Evolutionary conservation across 2,113 vertebrate species (phyloP), one percentile per base, ranked within the genome.

Genomic region (Esox niger): DNA sequence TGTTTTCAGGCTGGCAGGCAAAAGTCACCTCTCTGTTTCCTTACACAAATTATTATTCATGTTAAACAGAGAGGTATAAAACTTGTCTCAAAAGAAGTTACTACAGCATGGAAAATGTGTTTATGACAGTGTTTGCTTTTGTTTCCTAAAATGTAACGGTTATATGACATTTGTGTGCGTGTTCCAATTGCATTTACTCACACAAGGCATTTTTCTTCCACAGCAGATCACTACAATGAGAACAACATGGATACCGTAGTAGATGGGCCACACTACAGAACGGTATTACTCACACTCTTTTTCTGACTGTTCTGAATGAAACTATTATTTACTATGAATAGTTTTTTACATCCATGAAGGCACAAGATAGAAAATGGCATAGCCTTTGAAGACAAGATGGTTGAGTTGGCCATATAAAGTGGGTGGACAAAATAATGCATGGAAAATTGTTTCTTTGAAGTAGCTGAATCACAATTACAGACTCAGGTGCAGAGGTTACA

Each of bases 261-360:
- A 30, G 90, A 90, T 60, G 87, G 86, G 21, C 93, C 82, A 27
- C 59, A 57, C 69, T 84, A 83, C 75, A 83, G 79, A 81, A 89
- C 69, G 82, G 96, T 97, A 86, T 0, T 17, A 31, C 62, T 8
- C 15, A n/a, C 17, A 30, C 10, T 13, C 21, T 60, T 15, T 29
- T 25, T 21, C 55, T 57, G 25, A 27, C 25, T 57, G n/a, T 57
- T 21, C 13, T 57, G 49, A n/a, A 54, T 54, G 10, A 25, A 10
- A 54, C 20, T 25, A 10, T 54, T 54, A 54, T 54, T 2, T 54
- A 21, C 49, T 54, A 7, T 54, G 49, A 7, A 10, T 7, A 21
- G 6, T 8, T 8, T 11, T n/a, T 54, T n/a, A 25, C 23, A 54
- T 25, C n/a, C 21, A 54, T 54, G 49, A 10, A 17, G 11, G 15